Conservation (phyloP, 1,140 invertebrate genomes). For the Scaptodrosophila lebanonensis region DNA sequence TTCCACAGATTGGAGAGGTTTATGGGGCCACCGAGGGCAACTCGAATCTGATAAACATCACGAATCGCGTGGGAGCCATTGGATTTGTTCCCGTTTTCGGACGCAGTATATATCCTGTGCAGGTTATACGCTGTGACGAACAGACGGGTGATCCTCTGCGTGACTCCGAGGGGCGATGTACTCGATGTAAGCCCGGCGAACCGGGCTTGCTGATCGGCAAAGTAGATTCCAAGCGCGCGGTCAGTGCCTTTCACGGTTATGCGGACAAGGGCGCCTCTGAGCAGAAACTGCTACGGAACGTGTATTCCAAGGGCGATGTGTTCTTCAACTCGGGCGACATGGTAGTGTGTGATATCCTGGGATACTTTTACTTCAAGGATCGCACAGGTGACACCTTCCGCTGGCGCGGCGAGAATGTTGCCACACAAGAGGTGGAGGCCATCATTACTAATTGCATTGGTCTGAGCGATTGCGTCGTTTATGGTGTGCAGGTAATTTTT, state of each 20-base stretch:
- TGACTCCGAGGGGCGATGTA: slow-evolving; percentile 86
- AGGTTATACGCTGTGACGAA: slow-evolving; percentile 88
- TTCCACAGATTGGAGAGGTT: slow-evolving; percentile 91
- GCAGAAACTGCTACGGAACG: slow-evolving; percentile 93
- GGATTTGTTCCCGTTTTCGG: slow-evolving; percentile 90
- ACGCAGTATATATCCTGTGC: slow-evolving; percentile 81
- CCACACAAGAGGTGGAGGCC: slow-evolving; percentile 96
- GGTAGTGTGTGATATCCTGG: slow-evolving; percentile 91
- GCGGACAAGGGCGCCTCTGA: slow-evolving; percentile 91
- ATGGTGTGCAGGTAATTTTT: slow-evolving; percentile 91
- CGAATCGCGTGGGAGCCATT: slow-evolving; percentile 92
- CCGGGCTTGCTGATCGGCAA: slow-evolving; percentile 85
- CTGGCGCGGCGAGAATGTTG: slow-evolving; percentile 97
- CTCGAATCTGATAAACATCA: slow-evolving; percentile 93
- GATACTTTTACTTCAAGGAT: slow-evolving; percentile 97
- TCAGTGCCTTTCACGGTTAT: slow-evolving; percentile 88
- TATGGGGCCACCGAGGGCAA: slow-evolving; percentile 98
- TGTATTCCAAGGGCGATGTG: slow-evolving; percentile 90
- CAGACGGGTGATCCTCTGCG: slow-evolving; percentile 88
- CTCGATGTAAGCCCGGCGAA: slow-evolving; percentile 86
- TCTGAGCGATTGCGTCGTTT: slow-evolving; percentile 86
- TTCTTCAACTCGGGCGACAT: slow-evolving; percentile 97
- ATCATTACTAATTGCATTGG: slow-evolving; percentile 89
- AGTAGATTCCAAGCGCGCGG: slow-evolving; percentile 86
- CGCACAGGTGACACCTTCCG: slow-evolving; percentile 97